A percentile compares a stretch with the other conserved stretches of the same genome.
Evolutionary conservation across 2,888 invertebrate species (phyloP).

Genomic region (Brachypalpus laphriformis): DNA sequence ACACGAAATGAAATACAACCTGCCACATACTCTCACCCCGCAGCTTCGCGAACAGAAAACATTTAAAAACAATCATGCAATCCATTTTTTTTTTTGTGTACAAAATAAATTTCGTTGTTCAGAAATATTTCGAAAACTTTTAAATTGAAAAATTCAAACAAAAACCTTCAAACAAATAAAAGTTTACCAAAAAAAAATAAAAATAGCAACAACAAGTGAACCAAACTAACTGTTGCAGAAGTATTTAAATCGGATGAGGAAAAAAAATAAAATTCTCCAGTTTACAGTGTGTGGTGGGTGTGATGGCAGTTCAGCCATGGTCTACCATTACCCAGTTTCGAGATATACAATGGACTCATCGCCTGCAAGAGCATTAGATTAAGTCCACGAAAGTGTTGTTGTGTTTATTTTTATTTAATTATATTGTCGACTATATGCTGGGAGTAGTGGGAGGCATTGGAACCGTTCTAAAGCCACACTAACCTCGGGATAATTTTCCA

Average conservation of each 20-base stretch:
- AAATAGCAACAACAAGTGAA: slow-evolving; percentile 1
- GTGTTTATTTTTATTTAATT: neutral
- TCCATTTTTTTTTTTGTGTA: slow-evolving; percentile 9
- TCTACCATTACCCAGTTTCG: neutral
- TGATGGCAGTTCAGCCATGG: neutral
- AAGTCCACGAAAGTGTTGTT: slow-evolving; percentile 22
- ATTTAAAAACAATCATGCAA: slow-evolving; percentile 60
- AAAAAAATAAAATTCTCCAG: neutral
- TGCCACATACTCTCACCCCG: neutral
- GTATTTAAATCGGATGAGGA: slow-evolving; percentile 13
- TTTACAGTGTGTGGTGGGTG: too few species aligned
- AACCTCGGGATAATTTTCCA: slow-evolving; percentile 21
- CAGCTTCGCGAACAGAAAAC: slow-evolving; percentile 14
- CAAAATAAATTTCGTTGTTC: slow-evolving; percentile 46
- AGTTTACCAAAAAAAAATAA: slow-evolving; percentile 21
- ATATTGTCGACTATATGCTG: neutral
- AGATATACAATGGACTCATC: neutral
- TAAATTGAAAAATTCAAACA: slow-evolving; percentile 66
- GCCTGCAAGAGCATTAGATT: slow-evolving; percentile 18
- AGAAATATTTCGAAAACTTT: slow-evolving; percentile 43
- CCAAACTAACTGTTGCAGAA: slow-evolving; percentile 52
- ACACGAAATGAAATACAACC: slow-evolving; percentile 39
- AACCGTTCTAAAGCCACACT: slow-evolving; percentile 15
- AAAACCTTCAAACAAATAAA: slow-evolving; percentile 41
- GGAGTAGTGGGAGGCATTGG: neutral